Evolutionary conservation across 2,888 invertebrate genomes (phyloP).

Genomic region (Tetragnatha montana): DNA sequence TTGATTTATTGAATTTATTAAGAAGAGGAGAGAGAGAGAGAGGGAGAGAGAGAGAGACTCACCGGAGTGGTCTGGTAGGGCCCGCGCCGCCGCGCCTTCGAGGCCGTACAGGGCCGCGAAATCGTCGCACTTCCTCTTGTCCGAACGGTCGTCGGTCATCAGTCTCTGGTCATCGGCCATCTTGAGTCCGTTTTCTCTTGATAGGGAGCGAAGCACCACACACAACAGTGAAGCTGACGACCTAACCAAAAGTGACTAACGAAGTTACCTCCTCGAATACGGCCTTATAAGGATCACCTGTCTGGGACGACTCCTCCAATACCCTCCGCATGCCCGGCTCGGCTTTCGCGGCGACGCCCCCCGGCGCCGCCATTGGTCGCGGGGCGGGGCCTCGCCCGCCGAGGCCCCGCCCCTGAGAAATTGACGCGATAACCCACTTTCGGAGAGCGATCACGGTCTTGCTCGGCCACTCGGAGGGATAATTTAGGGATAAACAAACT

Average conservation of each 20-base stretch:
- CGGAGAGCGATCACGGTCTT: constrained; percentile 13
- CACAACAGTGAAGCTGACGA: constrained; percentile 74
- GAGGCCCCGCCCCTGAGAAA: constrained; percentile 31
- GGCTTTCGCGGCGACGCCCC: constrained; percentile 47
- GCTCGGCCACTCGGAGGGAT: constrained; percentile 52
- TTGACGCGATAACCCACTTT: constrained; percentile 67
- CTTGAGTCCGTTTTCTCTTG: constrained; percentile 58
- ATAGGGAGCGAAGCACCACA: constrained; percentile 68
- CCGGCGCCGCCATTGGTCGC: constrained; percentile 49
- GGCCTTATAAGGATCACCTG: constrained; percentile 73
- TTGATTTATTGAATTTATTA: constrained; percentile 72
- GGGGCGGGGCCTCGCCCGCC: constrained; percentile 30
- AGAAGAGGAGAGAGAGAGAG: constrained; percentile 4
- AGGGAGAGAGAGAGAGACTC: constrained; percentile 46
- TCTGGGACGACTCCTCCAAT: constrained; percentile 67
- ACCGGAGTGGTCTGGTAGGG: constrained; percentile 70
- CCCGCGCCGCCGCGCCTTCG: constrained; percentile 74
- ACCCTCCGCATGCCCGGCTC: constrained; percentile 64
- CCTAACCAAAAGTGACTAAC: constrained; percentile 76
- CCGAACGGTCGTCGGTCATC: constrained; percentile 75
- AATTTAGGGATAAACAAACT: constrained; percentile 69
- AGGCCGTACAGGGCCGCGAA: constrained; percentile 89
- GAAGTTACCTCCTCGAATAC: constrained; percentile 74
- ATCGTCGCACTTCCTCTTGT: constrained; percentile 83
- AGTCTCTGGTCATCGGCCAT: constrained; percentile 75